Evolutionary conservation across 2,113 vertebrate genomes (phyloP), one percentile per base, ranked within the genome.

Genomic region (Lota lota): DNA sequence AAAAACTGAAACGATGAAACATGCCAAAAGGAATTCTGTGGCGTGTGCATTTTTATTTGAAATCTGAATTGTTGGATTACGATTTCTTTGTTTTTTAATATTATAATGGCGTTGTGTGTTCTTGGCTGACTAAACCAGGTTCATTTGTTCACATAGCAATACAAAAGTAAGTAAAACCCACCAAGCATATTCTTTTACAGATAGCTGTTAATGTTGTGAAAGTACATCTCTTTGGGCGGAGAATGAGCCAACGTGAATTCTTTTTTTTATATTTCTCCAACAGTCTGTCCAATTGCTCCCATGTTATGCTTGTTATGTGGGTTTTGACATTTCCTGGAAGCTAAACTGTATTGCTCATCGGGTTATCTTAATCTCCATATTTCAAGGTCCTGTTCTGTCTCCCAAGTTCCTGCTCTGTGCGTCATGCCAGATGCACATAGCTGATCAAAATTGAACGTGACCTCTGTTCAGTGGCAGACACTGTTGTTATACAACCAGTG

Each of bases 361-460:
- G 50, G 22, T 20, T 20, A 64, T 79, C 59, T 64, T 77, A 61
- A 82, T 82, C 64, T 67, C 64, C 24, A 69, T 68, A 28, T 5
- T 28, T 28, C 28, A 47, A 47, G 40, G 5, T 47, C 40, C 7
- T 14, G 40, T 7, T 14, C 40, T 2, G 40, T 47, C 40, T 47
- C 40, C 40, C 72, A 60, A 1, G 24, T 15, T 51, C 56, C 61
- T 2, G 4, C 67, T 58, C 1, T 64, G 74, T 64, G 74, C 79
- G 77, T 75, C 76, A 72, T 82, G 66, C 62, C 59, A 67, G 54
- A 66, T 22, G 28, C 22, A 19, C 33, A 40, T 6, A 50, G 62
- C 19, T 79, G 75, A 67, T 76, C 83, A 84, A 78, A 82, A 68
- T 73, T 0, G 57, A 53, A 20, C 57, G 47, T 68, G 68, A 82